Conservation (phyloP, 37 sponge, comb jelly and placozoan genomes). For the Theonella swinhoei region DNA sequence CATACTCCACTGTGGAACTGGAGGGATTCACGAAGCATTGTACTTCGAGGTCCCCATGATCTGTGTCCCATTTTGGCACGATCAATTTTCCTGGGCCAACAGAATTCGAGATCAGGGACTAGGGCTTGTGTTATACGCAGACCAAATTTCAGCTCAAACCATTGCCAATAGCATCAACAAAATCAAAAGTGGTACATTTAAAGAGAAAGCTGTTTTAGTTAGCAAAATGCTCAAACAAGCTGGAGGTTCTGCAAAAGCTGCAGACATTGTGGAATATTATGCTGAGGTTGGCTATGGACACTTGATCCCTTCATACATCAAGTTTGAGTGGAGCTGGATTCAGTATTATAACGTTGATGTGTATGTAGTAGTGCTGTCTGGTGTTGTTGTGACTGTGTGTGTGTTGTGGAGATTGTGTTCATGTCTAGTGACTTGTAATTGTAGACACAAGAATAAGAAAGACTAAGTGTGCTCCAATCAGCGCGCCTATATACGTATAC, state of each 20-base stretch:
- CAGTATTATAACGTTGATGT: conserved; percentile 81
- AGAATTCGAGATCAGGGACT: not conserved
- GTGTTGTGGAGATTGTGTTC: too few species aligned
- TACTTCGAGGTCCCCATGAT: conserved; percentile 38
- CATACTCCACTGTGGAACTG: conserved; percentile 47
- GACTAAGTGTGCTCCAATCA: too few species aligned
- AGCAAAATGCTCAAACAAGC: conserved; percentile 32
- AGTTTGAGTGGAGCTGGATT: conserved; percentile 70
- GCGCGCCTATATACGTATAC: too few species aligned
- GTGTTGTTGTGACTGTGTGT: not conserved
- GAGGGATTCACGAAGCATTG: conserved; percentile 50
- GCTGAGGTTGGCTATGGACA: conserved; percentile 63
- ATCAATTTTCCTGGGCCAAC: conserved; percentile 14
- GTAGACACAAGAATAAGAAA: too few species aligned
- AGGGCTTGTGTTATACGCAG: not conserved
- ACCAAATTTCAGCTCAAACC: not conserved
- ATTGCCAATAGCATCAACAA: too few species aligned
- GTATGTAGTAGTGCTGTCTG: not conserved
- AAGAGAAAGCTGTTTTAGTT: too few species aligned
- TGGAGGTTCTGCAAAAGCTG: conserved; percentile 58
- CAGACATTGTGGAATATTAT: conserved; percentile 68
- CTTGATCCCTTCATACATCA: conserved; percentile 57
- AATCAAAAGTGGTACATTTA: too few species aligned
- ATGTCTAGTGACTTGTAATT: too few species aligned
- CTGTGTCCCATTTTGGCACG: conserved; percentile 8